These are phyloP conservation scores for Solen grandis DNA, from an alignment of 1,140 invertebrate species.

Conservation along the genomic window DNA sequence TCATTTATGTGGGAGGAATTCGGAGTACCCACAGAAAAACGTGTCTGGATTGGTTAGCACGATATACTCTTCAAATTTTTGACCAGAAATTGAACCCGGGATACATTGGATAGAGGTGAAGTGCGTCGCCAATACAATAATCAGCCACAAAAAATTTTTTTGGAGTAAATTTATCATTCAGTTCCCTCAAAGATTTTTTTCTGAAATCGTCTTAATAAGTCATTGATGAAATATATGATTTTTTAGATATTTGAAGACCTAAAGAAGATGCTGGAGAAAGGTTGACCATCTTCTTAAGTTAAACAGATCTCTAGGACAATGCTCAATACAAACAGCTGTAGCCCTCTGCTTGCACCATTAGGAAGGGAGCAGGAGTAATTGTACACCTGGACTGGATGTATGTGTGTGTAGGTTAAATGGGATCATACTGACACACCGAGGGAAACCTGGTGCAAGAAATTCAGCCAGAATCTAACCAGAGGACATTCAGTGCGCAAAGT, in stretches of 20 bases:
- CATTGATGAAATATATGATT: slow-evolving; percentile 1
- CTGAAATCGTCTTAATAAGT: not conserved
- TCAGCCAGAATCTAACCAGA: no score
- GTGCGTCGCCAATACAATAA: not conserved
- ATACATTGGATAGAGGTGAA: not conserved
- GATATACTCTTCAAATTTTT: not conserved
- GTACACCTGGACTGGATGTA: no score
- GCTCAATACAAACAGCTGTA: no score
- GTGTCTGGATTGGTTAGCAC: not conserved
- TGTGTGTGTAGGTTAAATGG: no score
- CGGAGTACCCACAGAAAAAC: not conserved
- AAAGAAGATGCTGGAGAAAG: slow-evolving; percentile 69
- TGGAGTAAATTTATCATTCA: not conserved
- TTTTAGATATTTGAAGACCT: slow-evolving; percentile 73
- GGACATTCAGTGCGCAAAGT: no score
- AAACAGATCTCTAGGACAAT: no score
- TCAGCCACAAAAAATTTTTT: not conserved
- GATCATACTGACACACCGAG: no score
- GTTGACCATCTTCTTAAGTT: slow-evolving; percentile 46
- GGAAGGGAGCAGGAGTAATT: no score
- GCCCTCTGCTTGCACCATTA: no score
- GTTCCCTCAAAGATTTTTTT: not conserved
- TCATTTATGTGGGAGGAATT: not conserved
- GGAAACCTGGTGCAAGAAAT: no score
- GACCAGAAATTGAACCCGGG: not conserved